Evolutionary conservation across 2,113 vertebrate species (phyloP), one percentile per base, ranked within the genome.

Genomic region (Neofelis nebulosa): DNA sequence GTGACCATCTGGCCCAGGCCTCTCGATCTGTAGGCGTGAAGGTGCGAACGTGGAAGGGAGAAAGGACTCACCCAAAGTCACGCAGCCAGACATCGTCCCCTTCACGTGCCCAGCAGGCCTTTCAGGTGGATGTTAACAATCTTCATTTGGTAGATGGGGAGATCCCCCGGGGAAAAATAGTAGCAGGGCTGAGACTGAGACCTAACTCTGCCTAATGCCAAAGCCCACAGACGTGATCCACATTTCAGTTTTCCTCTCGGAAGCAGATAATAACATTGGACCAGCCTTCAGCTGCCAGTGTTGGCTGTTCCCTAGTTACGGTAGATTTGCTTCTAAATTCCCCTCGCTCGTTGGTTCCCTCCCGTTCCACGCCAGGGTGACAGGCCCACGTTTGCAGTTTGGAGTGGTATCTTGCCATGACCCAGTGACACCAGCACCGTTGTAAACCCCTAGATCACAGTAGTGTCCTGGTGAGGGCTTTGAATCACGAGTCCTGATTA

Each of bases 41-140:
- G 65, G 33, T 7, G 63, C 41, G 85, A 45, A 45, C 3, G 29
- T 27, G 13, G 65, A 78, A 78, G 63, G 48, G 33, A 12, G 16
- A 76, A 66, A 79, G 68, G 38, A 83, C 48, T 48, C 33, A 52
- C 5, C 63, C 57, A 25, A 7, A 73, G 33, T 74, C 71, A 66
- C 5, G 1, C 2, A 1, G 13, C 78, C 69, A 52, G 38, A 29
- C 5, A 3, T 33, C 48, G 36, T 18, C 76, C 45, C 12, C n/a
- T n/a, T 65, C 45, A 8, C n/a, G n/a, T 38, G 36, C 27, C 18
- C 55, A 29, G 33, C 66, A 83, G 73, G 33, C 38, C 8, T 41
- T 50, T 3, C 33, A 16, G 31, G 48, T 52, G 38, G 45, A 5
- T 63, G 1, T 38, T n/a, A 12, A 36, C 0, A 0, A 18, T 18